Conservation (phyloP, 2,797 vertebrate species). For the Premnoplex brunnescens region DNA sequence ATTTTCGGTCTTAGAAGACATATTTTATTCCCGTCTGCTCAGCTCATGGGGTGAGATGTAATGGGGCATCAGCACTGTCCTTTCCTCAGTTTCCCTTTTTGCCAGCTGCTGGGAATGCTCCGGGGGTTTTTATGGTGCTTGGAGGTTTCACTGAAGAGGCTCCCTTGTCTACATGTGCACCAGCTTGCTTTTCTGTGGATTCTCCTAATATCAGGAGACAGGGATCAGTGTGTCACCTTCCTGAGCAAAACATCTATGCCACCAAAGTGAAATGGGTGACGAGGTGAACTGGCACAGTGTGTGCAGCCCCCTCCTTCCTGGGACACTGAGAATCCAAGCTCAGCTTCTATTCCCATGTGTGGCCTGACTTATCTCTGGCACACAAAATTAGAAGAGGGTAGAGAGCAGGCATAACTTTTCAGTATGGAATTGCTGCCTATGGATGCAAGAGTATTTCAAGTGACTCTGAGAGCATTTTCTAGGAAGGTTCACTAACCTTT, state of each 20-base stretch:
- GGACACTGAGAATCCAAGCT: background rate
- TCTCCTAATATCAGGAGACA: background rate
- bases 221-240: background rate
- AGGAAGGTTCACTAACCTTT: background rate
- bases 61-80: background rate
- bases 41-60: background rate
- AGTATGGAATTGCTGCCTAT: background rate
- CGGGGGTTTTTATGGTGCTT: background rate
- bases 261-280: background rate
- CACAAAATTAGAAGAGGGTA: background rate
- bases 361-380: background rate
- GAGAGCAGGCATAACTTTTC: background rate
- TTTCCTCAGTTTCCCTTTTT: background rate
- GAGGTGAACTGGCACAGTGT: background rate
- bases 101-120: background rate
- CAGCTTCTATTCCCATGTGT: background rate
- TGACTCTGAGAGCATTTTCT: background rate
- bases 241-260: background rate
- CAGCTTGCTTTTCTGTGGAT: background rate
- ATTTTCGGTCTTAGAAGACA: constrained; percentile 5
- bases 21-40: background rate
- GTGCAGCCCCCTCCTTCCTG: background rate
- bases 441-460: background rate
- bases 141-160: background rate
- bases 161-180: background rate